These are phyloP conservation scores for Lycophotia porphyrea DNA, from an alignment of 2,888 invertebrate species.

Conservation along the genomic window DNA sequence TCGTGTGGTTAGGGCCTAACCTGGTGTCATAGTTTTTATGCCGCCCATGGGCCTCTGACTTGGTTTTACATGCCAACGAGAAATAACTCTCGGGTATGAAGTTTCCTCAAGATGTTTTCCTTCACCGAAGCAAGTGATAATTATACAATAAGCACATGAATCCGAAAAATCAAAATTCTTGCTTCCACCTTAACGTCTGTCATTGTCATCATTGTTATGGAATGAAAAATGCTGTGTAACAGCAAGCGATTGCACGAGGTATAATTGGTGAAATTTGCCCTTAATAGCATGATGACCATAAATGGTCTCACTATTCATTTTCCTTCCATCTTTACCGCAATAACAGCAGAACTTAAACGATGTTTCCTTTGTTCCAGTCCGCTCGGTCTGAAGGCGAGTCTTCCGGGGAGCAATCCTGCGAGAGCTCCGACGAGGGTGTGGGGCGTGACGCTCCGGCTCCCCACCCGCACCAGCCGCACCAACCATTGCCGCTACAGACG, in stretches of 20 bases:
- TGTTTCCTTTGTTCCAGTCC: conserved; percentile 76
- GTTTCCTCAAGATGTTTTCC: too few species aligned
- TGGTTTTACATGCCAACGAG: too few species aligned
- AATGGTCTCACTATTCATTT: background rate
- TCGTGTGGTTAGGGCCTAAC: too few species aligned
- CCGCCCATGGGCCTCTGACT: too few species aligned
- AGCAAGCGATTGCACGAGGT: background rate
- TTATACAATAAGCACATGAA: too few species aligned
- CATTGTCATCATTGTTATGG: background rate
- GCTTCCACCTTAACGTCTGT: background rate
- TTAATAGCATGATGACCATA: background rate
- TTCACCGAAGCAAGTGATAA: too few species aligned
- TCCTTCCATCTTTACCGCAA: background rate
- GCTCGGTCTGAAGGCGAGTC: conserved; percentile 87
- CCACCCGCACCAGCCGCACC: conserved; percentile 68
- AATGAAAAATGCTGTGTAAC: too few species aligned
- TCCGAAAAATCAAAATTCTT: too few species aligned
- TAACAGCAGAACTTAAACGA: background rate
- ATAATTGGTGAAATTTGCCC: background rate
- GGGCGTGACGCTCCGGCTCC: conserved; percentile 83
- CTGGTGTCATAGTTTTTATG: too few species aligned
- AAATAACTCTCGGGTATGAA: too few species aligned
- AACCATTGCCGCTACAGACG: conserved; percentile 50
- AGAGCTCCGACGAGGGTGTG: conserved; percentile 88
- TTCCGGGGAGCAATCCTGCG: conserved; percentile 87